These are phyloP conservation scores for Zaprionus obscuricornis DNA, from an alignment of 2,888 invertebrate genomes.

Conservation along the genomic window DNA sequence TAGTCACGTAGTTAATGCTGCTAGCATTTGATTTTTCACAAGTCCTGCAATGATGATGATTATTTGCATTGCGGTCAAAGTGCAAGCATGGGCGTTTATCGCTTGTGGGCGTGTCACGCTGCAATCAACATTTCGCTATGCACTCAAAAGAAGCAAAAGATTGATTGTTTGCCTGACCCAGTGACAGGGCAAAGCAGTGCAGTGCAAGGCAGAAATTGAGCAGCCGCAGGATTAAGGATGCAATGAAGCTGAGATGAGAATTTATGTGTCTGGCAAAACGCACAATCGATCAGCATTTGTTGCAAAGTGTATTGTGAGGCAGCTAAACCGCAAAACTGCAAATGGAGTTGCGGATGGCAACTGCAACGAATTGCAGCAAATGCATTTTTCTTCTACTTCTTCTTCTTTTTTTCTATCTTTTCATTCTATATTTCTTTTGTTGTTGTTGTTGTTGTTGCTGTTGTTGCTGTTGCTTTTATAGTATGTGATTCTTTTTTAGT, in stretches of 20 bases:
- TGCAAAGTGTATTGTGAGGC: constrained; percentile 33
- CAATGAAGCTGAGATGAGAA: constrained; percentile 13
- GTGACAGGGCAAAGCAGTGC: constrained; percentile 32
- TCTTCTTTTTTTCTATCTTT: constrained; percentile 34
- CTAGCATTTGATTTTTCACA: constrained; percentile 25
- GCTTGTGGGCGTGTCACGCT: constrained; percentile 26
- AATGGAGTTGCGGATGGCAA: constrained; percentile 45
- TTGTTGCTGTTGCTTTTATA: constrained; percentile 10
- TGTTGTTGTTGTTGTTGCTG: constrained; percentile 9
- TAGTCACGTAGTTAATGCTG: constrained; percentile 43
- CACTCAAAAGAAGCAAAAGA: constrained; percentile 6
- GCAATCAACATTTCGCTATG: neutral
- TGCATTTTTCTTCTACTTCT: constrained; percentile 34
- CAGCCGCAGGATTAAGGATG: constrained; percentile 40
- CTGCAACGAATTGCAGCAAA: constrained; percentile 19
- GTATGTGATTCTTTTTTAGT: constrained; percentile 1
- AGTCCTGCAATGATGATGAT: constrained; percentile 52
- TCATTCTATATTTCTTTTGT: no score
- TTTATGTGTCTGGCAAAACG: constrained; percentile 47
- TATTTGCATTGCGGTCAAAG: constrained; percentile 65
- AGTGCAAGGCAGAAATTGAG: neutral
- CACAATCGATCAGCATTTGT: constrained; percentile 37
- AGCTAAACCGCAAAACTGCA: constrained; percentile 53
- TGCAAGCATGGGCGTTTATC: constrained; percentile 42
- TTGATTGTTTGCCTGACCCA: constrained; percentile 45